Base-by-base conservation (phyloP, 2,888 invertebrate genomes). In the Nipponacmea schrenckii region DNA sequence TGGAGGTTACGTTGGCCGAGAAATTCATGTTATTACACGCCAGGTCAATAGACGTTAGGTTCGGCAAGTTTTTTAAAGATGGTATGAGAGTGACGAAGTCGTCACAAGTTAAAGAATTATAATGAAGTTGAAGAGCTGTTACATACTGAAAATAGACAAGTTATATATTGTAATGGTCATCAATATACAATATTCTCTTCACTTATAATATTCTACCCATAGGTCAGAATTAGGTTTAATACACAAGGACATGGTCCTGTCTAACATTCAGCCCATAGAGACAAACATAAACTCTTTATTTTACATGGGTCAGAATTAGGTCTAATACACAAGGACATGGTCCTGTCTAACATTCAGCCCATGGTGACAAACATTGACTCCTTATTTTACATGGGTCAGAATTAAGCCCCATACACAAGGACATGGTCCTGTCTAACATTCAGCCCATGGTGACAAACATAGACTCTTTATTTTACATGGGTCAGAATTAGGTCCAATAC, bases 11-110 rank as follows among this genome's bases (percentile, higher is more conserved):
- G 71, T 81, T 80, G 64, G 80, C 75, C 46, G 74, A 79, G 39
- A 85, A 67, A 24, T 78, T 78, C 50, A 87, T 82, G 62, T 80
- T 79, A 79, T 88, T 88, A 74, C 85, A 85, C 31, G 86, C 85
- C 14, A 88, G 77, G 70, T 88, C 87, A 14, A 88, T 78, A n/a
- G 84, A 77, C 12, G 83, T 83, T 8, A 88, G 74, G 24, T 80
- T 78, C n/a, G 77, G 77, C 70, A 86, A 77, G 4, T 70, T 76
- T 63, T 81, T 73, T 5, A 87, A 71, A 12, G 76, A 72, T 46
- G 86, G 86, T 14, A 77, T 81, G 44, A 87, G 70, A 15, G 77
- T 75, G 2, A 79, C 72, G 67, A 87, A 78, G 45, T 84, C 83
- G 17, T 80, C 80, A 68, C 81, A 80, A 48, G 74, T 80, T 31